phyloP scores from a whole-genome alignment of 2,113 vertebrate species.

The Otus sunia region DNA sequence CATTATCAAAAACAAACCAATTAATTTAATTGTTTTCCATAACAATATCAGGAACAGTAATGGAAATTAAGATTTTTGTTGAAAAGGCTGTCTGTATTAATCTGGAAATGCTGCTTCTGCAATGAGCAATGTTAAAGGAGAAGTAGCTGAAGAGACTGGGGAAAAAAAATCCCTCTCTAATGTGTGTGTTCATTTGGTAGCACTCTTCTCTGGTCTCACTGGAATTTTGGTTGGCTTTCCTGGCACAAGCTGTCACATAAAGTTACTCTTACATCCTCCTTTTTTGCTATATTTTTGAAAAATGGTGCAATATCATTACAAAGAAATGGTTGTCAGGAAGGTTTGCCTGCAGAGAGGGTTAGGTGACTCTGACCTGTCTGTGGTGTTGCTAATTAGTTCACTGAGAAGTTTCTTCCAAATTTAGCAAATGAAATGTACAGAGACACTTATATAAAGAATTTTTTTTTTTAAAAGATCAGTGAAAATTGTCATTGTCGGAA shows the following conservation, averaged over 20 bases:
- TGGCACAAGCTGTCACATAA: background rate
- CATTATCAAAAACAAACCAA: background rate
- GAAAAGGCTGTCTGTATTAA: background rate
- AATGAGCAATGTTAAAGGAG: background rate
- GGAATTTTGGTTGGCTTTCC: background rate
- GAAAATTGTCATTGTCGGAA: background rate
- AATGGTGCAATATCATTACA: background rate
- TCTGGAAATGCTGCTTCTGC: background rate
- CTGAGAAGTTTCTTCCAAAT: background rate
- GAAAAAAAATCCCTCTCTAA: rapidly evolving
- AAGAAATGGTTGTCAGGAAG: background rate
- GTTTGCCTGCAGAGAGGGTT: background rate
- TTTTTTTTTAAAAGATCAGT: background rate
- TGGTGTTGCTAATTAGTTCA: background rate
- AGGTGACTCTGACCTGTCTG: background rate
- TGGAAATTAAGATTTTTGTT: background rate
- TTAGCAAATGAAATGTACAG: background rate
- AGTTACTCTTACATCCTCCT: background rate
- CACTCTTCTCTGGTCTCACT: background rate
- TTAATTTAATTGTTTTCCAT: conserved; percentile 5
- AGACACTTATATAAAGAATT: background rate
- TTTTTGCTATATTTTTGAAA: background rate
- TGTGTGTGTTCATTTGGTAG: background rate
- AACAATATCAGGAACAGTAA: background rate
- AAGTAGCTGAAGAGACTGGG: background rate